Evolutionary conservation across 2,888 invertebrate genomes (phyloP).

Genomic region (Minunthozetes semirufus): DNA sequence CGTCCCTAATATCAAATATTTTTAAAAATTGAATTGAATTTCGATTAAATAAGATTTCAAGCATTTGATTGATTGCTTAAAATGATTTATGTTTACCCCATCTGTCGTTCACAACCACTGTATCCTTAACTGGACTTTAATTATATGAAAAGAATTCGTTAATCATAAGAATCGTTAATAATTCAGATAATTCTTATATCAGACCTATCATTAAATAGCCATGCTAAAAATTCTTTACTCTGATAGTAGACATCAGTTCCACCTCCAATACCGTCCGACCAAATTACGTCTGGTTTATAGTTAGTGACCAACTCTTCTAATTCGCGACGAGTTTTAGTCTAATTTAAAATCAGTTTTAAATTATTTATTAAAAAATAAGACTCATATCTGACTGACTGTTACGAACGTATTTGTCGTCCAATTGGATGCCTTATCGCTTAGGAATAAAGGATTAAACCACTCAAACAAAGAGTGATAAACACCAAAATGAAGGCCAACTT

Average conservation of each 20-base stretch:
- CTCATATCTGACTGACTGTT: conserved; percentile 44
- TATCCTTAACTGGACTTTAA: conserved; percentile 61
- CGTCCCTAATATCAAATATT: conserved; percentile 43
- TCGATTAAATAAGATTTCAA: neutral
- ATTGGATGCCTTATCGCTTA: conserved; percentile 55
- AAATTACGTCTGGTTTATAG: conserved; percentile 64
- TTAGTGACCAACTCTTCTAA: conserved; percentile 42
- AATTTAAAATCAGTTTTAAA: neutral
- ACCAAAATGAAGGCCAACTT: conserved; percentile 45
- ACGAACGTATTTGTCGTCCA: conserved; percentile 63
- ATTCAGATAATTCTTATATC: no score
- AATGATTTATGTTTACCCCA: no score
- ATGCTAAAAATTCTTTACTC: conserved; percentile 73
- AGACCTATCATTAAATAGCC: conserved; percentile 85
- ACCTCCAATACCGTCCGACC: conserved; percentile 96
- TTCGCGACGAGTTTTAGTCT: conserved; percentile 42
- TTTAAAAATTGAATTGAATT: no score
- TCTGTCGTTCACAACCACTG: conserved; percentile 84
- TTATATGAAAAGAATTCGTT: neutral
- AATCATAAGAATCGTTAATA: no score
- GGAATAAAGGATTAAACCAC: conserved; percentile 50
- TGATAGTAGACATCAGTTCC: conserved; percentile 74
- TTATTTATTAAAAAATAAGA: neutral
- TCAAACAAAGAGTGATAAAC: conserved; percentile 50
- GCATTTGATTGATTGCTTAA: no score